These are phyloP conservation scores for Aulostomus chinensis DNA, from an alignment of 2,797 vertebrate species.

Conservation along the genomic window DNA sequence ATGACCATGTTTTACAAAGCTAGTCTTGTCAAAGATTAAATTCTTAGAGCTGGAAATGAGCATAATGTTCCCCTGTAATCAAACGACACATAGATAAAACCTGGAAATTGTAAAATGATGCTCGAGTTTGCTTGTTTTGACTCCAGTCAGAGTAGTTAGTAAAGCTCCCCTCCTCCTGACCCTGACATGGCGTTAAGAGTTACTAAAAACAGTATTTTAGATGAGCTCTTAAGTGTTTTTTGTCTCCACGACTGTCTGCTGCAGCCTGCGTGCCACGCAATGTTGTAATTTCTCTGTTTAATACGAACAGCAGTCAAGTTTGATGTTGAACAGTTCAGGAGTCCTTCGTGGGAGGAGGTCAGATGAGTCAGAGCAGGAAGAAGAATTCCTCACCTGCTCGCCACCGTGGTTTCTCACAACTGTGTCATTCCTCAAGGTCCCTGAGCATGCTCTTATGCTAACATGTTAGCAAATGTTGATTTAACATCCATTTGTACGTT, in stretches of 20 bases:
- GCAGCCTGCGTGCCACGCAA: background rate
- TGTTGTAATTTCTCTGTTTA: slow-evolving; percentile 16
- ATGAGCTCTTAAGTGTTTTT: slow-evolving; percentile 15
- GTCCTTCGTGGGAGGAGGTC: slow-evolving; percentile 8
- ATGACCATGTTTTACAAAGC: too few relatives aligned
- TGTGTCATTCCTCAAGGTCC: slow-evolving; percentile 19
- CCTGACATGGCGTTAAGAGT: background rate
- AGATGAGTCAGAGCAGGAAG: slow-evolving; percentile 9
- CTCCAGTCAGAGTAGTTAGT: too few relatives aligned
- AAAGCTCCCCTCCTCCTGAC: slow-evolving; percentile 1
- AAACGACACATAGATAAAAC: too few relatives aligned
- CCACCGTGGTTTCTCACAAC: slow-evolving; percentile 32
- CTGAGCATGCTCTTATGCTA: background rate
- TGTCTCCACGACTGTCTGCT: slow-evolving; percentile 12
- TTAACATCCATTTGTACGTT: slow-evolving; percentile 20
- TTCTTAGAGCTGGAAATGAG: too few relatives aligned
- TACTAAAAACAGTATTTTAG: slow-evolving; percentile 11
- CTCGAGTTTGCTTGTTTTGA: too few relatives aligned
- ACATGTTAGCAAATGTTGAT: slow-evolving; percentile 13
- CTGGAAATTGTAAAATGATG: too few relatives aligned
- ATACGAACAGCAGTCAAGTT: background rate
- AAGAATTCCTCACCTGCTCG: slow-evolving; percentile 51
- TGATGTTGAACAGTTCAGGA: slow-evolving; percentile 1
- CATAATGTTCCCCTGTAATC: too few relatives aligned
- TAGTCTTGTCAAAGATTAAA: too few relatives aligned